Conservation (phyloP, 2,888 invertebrate genomes). For the Bembecia ichneumoniformis region DNA sequence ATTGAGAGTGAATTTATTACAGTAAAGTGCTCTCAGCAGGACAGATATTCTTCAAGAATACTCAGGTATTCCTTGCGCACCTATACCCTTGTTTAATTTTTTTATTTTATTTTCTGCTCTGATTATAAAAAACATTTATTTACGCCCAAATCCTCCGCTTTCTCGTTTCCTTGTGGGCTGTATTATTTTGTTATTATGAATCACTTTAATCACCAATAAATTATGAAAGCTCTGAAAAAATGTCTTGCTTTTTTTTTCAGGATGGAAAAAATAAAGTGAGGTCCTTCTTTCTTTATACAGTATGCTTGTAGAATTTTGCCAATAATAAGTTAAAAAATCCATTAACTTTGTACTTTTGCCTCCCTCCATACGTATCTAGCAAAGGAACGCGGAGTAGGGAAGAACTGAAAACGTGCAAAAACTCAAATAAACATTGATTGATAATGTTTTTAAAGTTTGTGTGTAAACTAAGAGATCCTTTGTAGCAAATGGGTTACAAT, state of each 20-base stretch:
- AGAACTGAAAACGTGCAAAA: too few species aligned
- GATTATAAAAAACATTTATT: background rate
- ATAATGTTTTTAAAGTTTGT: too few species aligned
- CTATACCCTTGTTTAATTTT: constrained; percentile 5
- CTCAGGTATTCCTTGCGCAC: constrained; percentile 42
- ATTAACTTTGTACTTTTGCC: too few species aligned
- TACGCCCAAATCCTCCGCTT: background rate
- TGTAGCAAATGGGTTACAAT: too few species aligned
- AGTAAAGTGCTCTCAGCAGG: constrained; percentile 56
- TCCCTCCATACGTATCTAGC: too few species aligned
- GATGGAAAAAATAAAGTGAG: too few species aligned
- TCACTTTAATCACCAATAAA: background rate
- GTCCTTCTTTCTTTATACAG: too few species aligned
- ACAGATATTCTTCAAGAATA: constrained; percentile 41
- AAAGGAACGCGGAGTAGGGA: too few species aligned
- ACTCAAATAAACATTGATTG: too few species aligned
- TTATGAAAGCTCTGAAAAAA: background rate
- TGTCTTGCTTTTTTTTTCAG: background rate
- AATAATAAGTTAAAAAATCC: too few species aligned
- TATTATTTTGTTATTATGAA: background rate
- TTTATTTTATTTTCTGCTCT: constrained; percentile 1
- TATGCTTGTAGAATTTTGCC: too few species aligned
- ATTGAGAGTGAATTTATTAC: constrained; percentile 56
- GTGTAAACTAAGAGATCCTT: too few species aligned
- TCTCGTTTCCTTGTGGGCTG: background rate